These are phyloP conservation scores for Luffia ferchaultella DNA, from an alignment of 2,888 invertebrate genomes.

Conservation along the genomic window DNA sequence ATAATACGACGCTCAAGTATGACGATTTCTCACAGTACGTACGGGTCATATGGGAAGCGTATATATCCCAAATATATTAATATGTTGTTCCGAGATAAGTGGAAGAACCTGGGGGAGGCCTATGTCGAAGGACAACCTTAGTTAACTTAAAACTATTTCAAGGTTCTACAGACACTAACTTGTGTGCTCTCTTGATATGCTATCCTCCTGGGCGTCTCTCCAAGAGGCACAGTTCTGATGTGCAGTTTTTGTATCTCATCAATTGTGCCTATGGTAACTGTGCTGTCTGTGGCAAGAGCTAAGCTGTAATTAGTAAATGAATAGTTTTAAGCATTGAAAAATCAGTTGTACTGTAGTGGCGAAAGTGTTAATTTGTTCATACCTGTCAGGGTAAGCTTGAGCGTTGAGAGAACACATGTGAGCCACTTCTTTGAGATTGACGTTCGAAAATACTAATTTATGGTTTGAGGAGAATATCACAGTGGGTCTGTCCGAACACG, in stretches of 20 bases:
- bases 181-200: slow-evolving; percentile 94
- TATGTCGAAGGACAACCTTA: no score
- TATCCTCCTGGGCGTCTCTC: slow-evolving; percentile 93
- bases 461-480: slow-evolving; percentile 99
- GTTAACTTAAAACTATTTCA: no score
- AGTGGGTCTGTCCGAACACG: slow-evolving; percentile 97
- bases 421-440: slow-evolving; percentile 92
- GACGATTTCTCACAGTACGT: no score
- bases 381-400: slow-evolving; percentile 93
- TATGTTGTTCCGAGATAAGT: no score
- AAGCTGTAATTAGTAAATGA: slow-evolving; percentile 74
- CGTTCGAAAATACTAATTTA: slow-evolving; percentile 98
- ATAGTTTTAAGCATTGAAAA: slow-evolving; percentile 1
- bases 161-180: no score
- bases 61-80: no score
- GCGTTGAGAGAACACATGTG: slow-evolving; percentile 99
- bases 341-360: no score
- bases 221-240: slow-evolving; percentile 93
- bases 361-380: no score
- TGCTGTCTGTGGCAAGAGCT: slow-evolving; percentile 87
- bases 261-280: slow-evolving; percentile 94
- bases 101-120: no score
- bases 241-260: slow-evolving; percentile 99
- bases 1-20: no score
- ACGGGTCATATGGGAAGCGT: no score